A percentile compares a stretch with the other conserved stretches of the same genome.
Evolutionary conservation across 92 coral and sea anemone genomes (phyloP).

Genomic region (Diadumene lineata): DNA sequence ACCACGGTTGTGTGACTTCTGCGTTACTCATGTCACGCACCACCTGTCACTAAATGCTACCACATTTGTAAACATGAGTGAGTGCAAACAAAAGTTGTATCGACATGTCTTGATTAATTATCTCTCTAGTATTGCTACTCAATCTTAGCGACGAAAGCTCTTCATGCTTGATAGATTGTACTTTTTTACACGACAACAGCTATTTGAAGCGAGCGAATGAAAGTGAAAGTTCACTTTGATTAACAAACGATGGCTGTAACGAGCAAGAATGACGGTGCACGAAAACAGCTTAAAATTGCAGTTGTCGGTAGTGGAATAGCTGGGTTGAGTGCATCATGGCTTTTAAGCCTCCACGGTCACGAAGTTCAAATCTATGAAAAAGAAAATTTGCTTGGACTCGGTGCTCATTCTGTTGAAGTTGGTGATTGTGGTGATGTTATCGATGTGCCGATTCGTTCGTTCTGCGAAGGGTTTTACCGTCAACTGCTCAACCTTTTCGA

Average conservation of each 20-base stretch:
- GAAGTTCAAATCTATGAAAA: slow-evolving; percentile 31
- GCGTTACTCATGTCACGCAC: neutral
- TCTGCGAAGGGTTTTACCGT: slow-evolving; percentile 11
- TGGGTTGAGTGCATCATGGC: slow-evolving; percentile 23
- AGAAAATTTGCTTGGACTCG: slow-evolving; percentile 5
- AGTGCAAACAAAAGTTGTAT: too few relatives aligned
- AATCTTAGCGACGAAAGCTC: too few relatives aligned
- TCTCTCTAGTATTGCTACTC: too few relatives aligned
- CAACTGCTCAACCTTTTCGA: slow-evolving; percentile 5
- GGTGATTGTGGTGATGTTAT: slow-evolving; percentile 14
- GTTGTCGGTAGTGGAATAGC: slow-evolving; percentile 29
- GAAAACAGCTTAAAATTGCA: neutral
- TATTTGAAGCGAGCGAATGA: too few relatives aligned
- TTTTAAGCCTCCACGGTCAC: slow-evolving; percentile 6
- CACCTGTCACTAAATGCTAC: neutral
- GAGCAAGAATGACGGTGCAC: neutral
- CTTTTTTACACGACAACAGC: too few relatives aligned
- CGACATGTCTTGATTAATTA: too few relatives aligned
- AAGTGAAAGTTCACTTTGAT: neutral
- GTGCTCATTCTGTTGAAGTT: slow-evolving; percentile 10
- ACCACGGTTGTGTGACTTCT: neutral
- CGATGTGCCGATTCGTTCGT: slow-evolving; percentile 21
- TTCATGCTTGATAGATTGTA: too few relatives aligned
- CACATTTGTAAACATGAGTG: neutral
- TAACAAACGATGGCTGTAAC: neutral